Percentiles rank a stretch among this genome's conserved stretches.
These are phyloP conservation scores for Poeciliopsis paucimaculata DNA, from an alignment of 2,797 vertebrate genomes.

Conservation along the genomic window DNA sequence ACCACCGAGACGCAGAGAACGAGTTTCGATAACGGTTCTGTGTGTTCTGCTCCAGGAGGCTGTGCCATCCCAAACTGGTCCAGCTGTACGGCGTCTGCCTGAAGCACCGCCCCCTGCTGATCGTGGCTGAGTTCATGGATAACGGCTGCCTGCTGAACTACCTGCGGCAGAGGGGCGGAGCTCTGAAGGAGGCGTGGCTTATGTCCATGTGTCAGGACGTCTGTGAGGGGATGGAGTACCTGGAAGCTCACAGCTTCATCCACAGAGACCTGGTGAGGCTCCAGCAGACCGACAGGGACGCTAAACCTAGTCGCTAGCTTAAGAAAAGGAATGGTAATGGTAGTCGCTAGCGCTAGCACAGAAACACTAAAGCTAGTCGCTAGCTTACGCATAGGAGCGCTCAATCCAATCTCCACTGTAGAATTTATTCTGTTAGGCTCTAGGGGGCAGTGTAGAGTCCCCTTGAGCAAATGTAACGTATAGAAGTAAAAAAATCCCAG, in stretches of 20 bases:
- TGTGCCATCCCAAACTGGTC: slow-evolving; percentile 92
- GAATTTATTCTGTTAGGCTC: too few relatives aligned
- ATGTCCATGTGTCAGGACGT: slow-evolving; percentile 91
- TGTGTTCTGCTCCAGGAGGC: slow-evolving; percentile 78
- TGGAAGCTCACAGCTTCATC: slow-evolving; percentile 90
- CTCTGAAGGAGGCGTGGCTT: slow-evolving; percentile 78
- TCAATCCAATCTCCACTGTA: too few relatives aligned
- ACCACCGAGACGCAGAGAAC: not conserved
- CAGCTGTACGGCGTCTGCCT: slow-evolving; percentile 95
- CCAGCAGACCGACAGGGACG: not conserved
- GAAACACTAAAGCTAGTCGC: too few relatives aligned
- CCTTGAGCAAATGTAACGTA: too few relatives aligned
- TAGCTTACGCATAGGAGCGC: too few relatives aligned
- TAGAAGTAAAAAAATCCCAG: too few relatives aligned
- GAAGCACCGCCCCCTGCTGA: slow-evolving; percentile 90
- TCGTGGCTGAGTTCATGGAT: slow-evolving; percentile 96
- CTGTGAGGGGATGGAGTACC: slow-evolving; percentile 91
- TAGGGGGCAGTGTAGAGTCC: too few relatives aligned
- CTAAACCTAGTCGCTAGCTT: too few relatives aligned
- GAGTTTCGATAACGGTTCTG: not conserved
- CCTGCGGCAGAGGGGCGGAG: slow-evolving; percentile 85
- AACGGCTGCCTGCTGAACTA: slow-evolving; percentile 90
- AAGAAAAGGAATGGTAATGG: too few relatives aligned
- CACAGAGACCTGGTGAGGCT: slow-evolving; percentile 90
- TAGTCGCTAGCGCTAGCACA: too few relatives aligned